Conservation (phyloP, 2,113 vertebrate species). For the Lophotis ruficrista region DNA sequence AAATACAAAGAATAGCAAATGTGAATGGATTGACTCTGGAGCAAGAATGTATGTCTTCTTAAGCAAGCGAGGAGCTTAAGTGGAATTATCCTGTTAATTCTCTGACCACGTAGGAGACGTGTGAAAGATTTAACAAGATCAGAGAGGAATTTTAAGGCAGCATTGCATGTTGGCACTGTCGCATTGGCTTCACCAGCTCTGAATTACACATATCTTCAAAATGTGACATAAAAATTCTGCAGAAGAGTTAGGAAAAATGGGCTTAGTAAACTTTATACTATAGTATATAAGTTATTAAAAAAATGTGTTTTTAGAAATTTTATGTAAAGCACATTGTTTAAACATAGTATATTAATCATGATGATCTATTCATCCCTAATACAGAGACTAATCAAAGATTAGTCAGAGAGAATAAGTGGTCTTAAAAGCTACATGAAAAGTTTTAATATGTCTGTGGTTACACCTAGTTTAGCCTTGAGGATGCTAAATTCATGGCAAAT, state of each 20-base stretch:
- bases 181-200: neutral
- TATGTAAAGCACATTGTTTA: neutral
- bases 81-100: conserved; percentile 46
- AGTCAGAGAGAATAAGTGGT: neutral
- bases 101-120: neutral
- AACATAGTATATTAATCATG: neutral
- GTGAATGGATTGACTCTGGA: neutral
- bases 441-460: neutral
- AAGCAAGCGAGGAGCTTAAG: neutral
- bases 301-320: neutral
- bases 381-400: neutral
- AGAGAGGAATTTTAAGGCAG: conserved; percentile 5
- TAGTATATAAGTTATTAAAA: neutral
- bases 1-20: neutral
- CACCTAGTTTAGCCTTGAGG: neutral
- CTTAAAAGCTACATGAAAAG: neutral
- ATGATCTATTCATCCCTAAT: neutral
- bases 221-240: neutral
- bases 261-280: neutral
- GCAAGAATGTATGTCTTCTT: neutral
- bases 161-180: neutral
- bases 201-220: neutral
- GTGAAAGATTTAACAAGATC: conserved; percentile 14
- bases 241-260: neutral
- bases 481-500: neutral